Evolutionary conservation across 2,797 vertebrate genomes (phyloP), one percentile per base, ranked within the genome.

Genomic region (Darevskia mixta): DNA sequence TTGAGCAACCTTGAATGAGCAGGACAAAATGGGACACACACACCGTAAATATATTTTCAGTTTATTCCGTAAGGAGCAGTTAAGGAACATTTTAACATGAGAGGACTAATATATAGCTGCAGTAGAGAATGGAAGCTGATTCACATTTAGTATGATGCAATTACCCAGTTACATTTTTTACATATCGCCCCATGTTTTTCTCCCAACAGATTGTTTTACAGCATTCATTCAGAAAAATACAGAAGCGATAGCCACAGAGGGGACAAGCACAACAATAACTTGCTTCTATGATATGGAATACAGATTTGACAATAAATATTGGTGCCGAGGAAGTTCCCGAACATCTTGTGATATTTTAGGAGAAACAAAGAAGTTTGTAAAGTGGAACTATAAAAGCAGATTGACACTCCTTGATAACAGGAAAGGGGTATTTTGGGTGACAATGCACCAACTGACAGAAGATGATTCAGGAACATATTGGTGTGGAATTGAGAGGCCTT

Each of bases 251-350:
- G 91, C 86, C 35, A 71, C 76, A 10, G 27, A 96, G 4, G 96
- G 95, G 43, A 90, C 32, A 13, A 80, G 92, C 66, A 85, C 96
- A 27, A 77, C 35, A 2, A 83, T 97, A 15, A 15, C 15, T 80
- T 97, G 96, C 89, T 83, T 1, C 1, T 96, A 95, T 69, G 8
- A 93, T 67, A 43, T 71, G 25, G 83, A 0, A 0, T 96, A 67
- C 84, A 6, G 27, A 8, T 95, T 49, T 73, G 94, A 3, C 86
- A 97, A 95, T 76, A 97, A 97, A 89, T 97, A 97, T 94, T 97
- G 96, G 97, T 98, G 97, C 83, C 89, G 41, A 66, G 97, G 97
- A 18, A 41, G 93, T 25, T 94, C 90, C 80, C 87, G 90, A 27
- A 4, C 0, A 3, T 93, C 86, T 13, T 97, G 97, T 91, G 90